Evolutionary conservation across 2,888 invertebrate genomes (phyloP).

Genomic region (Onchidella celtica): DNA sequence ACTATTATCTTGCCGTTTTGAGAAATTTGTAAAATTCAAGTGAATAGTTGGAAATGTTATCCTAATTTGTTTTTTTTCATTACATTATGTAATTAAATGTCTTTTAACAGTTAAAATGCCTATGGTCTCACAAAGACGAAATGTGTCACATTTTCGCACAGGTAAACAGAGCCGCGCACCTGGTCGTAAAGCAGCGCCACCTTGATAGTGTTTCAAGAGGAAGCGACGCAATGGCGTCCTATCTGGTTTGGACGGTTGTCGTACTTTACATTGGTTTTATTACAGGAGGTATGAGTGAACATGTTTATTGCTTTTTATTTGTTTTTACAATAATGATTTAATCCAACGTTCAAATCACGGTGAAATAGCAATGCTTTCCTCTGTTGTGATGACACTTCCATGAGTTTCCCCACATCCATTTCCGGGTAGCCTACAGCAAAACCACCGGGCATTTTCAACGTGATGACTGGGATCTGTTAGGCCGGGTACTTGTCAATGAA

Average conservation of each 20-base stretch:
- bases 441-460: too few relatives aligned
- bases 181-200: constrained; percentile 19
- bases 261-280: not conserved
- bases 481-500: too few relatives aligned
- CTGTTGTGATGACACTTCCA: too few relatives aligned
- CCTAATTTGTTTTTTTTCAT: not conserved
- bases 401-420: too few relatives aligned
- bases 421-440: too few relatives aligned
- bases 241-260: not conserved
- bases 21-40: not conserved
- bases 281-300: constrained; percentile 29
- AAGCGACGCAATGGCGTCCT: constrained; percentile 38
- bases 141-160: not conserved
- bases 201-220: not conserved
- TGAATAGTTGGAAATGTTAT: not conserved
- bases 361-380: too few relatives aligned
- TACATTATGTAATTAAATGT: not conserved
- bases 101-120: too few relatives aligned
- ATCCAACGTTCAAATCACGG: too few relatives aligned
- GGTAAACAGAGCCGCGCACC: constrained; percentile 5
- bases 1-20: too few relatives aligned
- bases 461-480: too few relatives aligned
- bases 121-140: too few relatives aligned
- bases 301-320: not conserved
- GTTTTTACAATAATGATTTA: not conserved